phyloP scores from a whole-genome alignment of 2,888 invertebrate genomes.

The Strigamia transsilvanica region DNA sequence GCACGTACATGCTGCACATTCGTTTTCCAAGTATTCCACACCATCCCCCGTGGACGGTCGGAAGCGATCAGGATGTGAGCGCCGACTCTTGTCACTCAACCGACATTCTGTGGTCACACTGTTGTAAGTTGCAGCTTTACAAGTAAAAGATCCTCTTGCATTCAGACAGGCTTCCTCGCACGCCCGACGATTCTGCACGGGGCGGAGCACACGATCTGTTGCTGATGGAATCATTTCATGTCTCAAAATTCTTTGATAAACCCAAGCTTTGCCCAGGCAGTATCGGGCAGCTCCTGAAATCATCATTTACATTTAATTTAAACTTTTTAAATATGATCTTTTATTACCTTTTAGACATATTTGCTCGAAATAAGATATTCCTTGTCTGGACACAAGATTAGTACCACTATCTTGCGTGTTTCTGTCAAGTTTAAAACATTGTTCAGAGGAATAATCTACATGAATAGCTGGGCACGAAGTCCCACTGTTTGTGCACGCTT shows the following conservation, averaged over 20 bases:
- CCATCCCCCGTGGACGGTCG: conserved; percentile 60
- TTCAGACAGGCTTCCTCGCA: conserved; percentile 73
- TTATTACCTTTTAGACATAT: conserved; percentile 64
- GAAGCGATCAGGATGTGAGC: conserved; percentile 70
- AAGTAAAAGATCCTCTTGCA: conserved; percentile 65
- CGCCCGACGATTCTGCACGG: conserved; percentile 72
- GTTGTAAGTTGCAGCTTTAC: conserved; percentile 71
- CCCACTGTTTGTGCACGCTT: conserved; percentile 63
- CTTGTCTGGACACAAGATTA: conserved; percentile 63
- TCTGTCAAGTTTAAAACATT: conserved; percentile 65
- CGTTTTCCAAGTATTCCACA: conserved; percentile 69
- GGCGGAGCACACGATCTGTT: conserved; percentile 70
- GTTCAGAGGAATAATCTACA: conserved; percentile 64
- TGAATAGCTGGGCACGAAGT: conserved; percentile 64
- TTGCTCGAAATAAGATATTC: conserved; percentile 66
- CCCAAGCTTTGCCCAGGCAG: conserved; percentile 72
- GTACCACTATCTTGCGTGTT: conserved; percentile 62
- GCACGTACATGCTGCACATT: conserved; percentile 66
- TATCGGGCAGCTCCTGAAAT: conserved; percentile 45
- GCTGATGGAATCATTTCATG: conserved; percentile 75
- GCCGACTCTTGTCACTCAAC: conserved; percentile 77
- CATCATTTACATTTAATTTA: neutral
- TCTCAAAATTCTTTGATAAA: conserved; percentile 78
- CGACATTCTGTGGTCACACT: conserved; percentile 68
- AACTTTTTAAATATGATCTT: neutral